Conservation (phyloP, 2,113 vertebrate genomes). For the Saccopteryx leptura region DNA sequence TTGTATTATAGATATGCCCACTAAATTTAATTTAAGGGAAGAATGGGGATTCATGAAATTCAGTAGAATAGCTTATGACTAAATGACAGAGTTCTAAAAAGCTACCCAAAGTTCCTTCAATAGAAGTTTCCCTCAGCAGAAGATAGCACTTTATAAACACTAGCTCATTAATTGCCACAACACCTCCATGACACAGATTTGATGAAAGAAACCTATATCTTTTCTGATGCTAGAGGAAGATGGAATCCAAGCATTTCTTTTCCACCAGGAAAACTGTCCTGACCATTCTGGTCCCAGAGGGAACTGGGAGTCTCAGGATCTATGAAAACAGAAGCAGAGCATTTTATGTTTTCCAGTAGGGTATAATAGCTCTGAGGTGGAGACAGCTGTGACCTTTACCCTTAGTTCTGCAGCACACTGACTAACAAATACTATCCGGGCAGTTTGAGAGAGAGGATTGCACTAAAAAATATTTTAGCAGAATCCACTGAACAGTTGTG, state of each 20-base stretch:
- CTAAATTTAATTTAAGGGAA: constrained; percentile 65
- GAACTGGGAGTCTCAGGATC: constrained; percentile 1
- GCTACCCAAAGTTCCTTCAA: neutral
- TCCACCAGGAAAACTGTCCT: neutral
- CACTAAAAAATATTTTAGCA: constrained; percentile 9
- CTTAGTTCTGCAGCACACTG: neutral
- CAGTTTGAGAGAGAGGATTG: neutral
- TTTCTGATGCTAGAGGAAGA: neutral
- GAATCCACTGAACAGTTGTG: neutral
- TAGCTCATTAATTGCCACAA: constrained; percentile 36
- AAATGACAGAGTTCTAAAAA: constrained; percentile 31
- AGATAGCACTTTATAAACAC: constrained; percentile 23
- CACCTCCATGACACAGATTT: neutral
- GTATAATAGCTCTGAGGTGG: neutral
- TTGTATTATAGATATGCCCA: constrained; percentile 71
- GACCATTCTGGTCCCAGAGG: neutral
- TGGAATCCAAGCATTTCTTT: constrained; percentile 9
- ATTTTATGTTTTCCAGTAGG: constrained; percentile 40
- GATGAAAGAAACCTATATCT: constrained; percentile 31
- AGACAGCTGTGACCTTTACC: constrained; percentile 37
- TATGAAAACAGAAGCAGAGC: constrained; percentile 48
- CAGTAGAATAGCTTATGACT: constrained; percentile 44
- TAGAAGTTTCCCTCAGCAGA: neutral
- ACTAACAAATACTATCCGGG: neutral
- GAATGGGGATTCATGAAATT: constrained; percentile 50